These are phyloP conservation scores for Lampris megalopsis DNA, from an alignment of 2,113 vertebrate species.

Conservation along the genomic window DNA sequence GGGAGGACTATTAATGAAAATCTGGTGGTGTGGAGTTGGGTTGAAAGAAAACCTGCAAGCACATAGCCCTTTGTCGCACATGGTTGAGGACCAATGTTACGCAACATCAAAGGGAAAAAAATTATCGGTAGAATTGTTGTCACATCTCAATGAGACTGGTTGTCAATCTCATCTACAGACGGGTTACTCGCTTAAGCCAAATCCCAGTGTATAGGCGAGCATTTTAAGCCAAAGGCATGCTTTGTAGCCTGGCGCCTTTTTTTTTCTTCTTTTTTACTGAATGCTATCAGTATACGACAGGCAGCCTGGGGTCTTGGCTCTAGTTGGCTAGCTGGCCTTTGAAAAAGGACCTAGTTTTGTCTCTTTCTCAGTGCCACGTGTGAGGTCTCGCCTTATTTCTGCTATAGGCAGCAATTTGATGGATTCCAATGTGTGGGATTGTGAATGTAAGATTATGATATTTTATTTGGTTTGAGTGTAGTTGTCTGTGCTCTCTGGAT, in stretches of 20 bases:
- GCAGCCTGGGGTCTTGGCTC: not conserved
- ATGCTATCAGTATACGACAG: slow-evolving; percentile 46
- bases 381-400: not conserved
- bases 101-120: too few species aligned
- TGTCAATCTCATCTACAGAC: too few species aligned
- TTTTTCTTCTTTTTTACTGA: slow-evolving; percentile 25
- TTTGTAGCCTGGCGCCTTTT: slow-evolving; percentile 15
- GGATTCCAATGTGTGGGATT: slow-evolving; percentile 18
- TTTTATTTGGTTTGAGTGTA: slow-evolving; percentile 29
- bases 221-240: slow-evolving; percentile 45
- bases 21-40: too few species aligned
- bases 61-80: too few species aligned
- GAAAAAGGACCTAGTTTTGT: slow-evolving; percentile 20
- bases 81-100: too few species aligned
- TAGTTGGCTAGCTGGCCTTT: not conserved
- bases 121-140: too few species aligned
- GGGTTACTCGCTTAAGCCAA: too few species aligned
- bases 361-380: not conserved
- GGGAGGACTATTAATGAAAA: too few species aligned
- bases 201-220: slow-evolving; percentile 13
- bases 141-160: too few species aligned
- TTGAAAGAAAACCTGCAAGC: too few species aligned
- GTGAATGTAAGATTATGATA: slow-evolving; percentile 4
- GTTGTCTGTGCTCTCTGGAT: not conserved
- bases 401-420: slow-evolving; percentile 36